A percentile compares a stretch with the other conserved stretches of the same genome.
Evolutionary conservation across 2,797 vertebrate species (phyloP).

Genomic region (Onychomys leucogaster): DNA sequence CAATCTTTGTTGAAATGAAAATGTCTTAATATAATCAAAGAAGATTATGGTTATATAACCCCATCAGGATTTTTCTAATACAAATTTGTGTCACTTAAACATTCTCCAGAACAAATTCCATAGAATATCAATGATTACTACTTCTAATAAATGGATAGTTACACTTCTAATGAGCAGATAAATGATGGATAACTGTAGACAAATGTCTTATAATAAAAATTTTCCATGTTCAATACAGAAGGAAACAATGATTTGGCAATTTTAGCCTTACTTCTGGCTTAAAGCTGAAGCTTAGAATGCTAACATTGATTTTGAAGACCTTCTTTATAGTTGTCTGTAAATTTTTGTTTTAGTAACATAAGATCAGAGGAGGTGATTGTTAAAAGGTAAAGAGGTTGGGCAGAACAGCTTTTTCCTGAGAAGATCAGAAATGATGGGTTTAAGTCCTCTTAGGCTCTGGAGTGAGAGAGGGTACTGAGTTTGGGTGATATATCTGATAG

Average conservation of each 20-base stretch:
- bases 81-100: neutral
- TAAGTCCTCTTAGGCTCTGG: too few relatives aligned
- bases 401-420: too few relatives aligned
- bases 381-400: too few relatives aligned
- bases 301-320: neutral
- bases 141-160: neutral
- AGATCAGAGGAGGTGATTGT: fast-evolving
- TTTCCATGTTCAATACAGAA: too few relatives aligned
- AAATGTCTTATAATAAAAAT: slow-evolving; percentile 22
- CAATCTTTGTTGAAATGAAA: slow-evolving; percentile 14
- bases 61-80: neutral
- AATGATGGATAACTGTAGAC: neutral
- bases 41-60: neutral
- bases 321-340: neutral
- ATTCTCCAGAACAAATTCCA: neutral
- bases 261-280: slow-evolving; percentile 32
- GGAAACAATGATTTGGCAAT: neutral
- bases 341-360: neutral
- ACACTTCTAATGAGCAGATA: slow-evolving; percentile 37
- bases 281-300: neutral
- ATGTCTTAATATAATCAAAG: neutral
- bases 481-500: too few relatives aligned
- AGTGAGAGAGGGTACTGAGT: too few relatives aligned
- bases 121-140: neutral
- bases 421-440: too few relatives aligned